A percentile compares a stretch with the other conserved stretches of the same genome.
These are phyloP conservation scores for Anoplophora glabripennis DNA, from an alignment of 1,140 invertebrate genomes.

Conservation along the genomic window DNA sequence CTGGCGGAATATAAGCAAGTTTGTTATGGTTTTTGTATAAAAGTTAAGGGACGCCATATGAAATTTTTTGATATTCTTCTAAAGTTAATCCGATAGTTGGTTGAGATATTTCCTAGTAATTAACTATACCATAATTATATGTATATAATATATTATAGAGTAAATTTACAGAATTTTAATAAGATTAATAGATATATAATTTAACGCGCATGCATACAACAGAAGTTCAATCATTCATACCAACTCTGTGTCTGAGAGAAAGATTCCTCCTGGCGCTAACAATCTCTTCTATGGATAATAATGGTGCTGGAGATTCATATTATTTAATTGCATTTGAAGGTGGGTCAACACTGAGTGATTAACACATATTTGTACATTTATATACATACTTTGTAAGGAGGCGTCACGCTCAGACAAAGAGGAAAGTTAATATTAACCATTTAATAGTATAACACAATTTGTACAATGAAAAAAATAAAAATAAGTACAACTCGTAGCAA, in stretches of 20 bases:
- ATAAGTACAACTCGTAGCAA: slow-evolving; percentile 50
- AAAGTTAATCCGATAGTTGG: slow-evolving; percentile 41
- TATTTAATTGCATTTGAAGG: slow-evolving; percentile 26
- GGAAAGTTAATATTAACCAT: slow-evolving; percentile 39
- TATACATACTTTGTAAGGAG: slow-evolving; percentile 32
- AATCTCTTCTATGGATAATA: slow-evolving; percentile 24
- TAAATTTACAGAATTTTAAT: slow-evolving; percentile 49
- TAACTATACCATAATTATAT: slow-evolving; percentile 47
- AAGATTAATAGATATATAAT: slow-evolving; percentile 47
- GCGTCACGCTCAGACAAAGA: slow-evolving; percentile 38
- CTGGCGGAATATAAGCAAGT: slow-evolving; percentile 9
- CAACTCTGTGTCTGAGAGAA: slow-evolving; percentile 35
- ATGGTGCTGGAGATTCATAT: slow-evolving; percentile 41
- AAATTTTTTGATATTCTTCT: slow-evolving; percentile 45
- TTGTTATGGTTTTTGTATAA: slow-evolving; percentile 39
- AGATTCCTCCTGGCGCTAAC: slow-evolving; percentile 19
- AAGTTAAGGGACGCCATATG: slow-evolving; percentile 48
- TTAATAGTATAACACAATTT: slow-evolving; percentile 48
- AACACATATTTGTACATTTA: slow-evolving; percentile 45
- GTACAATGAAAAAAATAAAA: slow-evolving; percentile 47
- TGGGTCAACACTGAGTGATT: slow-evolving; percentile 34
- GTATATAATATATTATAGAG: slow-evolving; percentile 48
- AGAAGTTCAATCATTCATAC: slow-evolving; percentile 40
- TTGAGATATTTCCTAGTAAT: slow-evolving; percentile 47
- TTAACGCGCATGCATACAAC: slow-evolving; percentile 43